Base-by-base conservation (phyloP, 2,113 vertebrate genomes). In the Entosphenus tridentatus region DNA sequence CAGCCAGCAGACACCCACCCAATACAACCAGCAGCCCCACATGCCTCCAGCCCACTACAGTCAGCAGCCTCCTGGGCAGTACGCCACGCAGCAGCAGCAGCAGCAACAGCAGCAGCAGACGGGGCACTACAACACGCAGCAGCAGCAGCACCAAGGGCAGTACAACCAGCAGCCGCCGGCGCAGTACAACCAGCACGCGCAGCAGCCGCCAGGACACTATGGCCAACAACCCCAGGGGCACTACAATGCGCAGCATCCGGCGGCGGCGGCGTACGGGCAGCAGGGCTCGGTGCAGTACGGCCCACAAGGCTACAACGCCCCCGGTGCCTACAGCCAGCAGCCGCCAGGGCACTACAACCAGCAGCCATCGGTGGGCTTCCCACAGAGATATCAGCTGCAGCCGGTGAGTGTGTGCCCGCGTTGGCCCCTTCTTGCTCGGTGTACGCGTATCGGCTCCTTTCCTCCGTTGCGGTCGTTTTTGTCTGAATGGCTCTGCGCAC, bases 51-150 rank as follows among this genome's bases (percentile, higher is more conserved):
- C n/a, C n/a, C 62, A 65, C n/a, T 65, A 16, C 21, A 65, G n/a
- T n/a, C 62, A 65, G 62, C 62, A 65, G 62, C 62, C 62, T 65
- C 62, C 62, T 9, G 21, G 62, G n/a, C 62, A 65, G 62, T 65
- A 65, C 62, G 21, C 21, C n/a, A n/a, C 62, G 21, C 62, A 65
- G 62, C 62, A 65, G 18, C 18, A 18, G 18, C 18, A 18, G 9
- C 62, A 65, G 62, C 8, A 21, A 21, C 8, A n/a, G 62, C 21
- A 65, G n/a, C 21, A 65, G n/a, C 62, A n/a, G 9, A n/a, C 62
- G n/a, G 62, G 62, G n/a, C 21, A n/a, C n/a, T 16, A 16, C n/a
- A 16, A 65, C 62, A 65, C 21, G 62, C 62, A 65, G 21, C 62
- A 65, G 59, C 62, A 65, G 10, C 62, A 65, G 62, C 62, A 65